phyloP scores from a whole-genome alignment of 2,797 vertebrate genomes.

The Eidolon dupreanum region DNA sequence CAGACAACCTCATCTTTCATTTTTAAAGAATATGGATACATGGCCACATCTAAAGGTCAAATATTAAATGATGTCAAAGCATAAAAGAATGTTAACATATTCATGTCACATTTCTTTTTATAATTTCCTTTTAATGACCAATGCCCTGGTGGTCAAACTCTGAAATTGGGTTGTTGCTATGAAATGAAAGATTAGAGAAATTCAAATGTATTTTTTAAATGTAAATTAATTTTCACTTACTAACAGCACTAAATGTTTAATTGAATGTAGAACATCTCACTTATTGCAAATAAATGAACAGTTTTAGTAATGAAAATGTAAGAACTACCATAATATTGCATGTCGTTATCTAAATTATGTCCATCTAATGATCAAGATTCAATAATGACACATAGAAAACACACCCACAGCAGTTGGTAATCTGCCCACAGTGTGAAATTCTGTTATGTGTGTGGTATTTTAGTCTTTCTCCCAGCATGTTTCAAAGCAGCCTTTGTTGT shows the following conservation, averaged over 20 bases:
- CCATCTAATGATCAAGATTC: neutral
- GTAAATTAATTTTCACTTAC: conserved; percentile 24
- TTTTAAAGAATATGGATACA: neutral
- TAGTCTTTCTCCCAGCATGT: conserved; percentile 11
- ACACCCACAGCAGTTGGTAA: neutral
- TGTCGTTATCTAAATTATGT: conserved; percentile 32
- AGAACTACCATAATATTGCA: neutral
- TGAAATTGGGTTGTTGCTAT: conserved; percentile 6
- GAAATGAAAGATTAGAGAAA: conserved; percentile 31
- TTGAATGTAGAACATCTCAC: conserved; percentile 25
- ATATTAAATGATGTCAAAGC: conserved; percentile 12
- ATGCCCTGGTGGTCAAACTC: neutral
- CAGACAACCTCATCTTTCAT: neutral
- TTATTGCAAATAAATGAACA: conserved; percentile 33
- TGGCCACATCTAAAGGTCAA: neutral
- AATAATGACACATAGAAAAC: conserved; percentile 15
- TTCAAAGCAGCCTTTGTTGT: conserved; percentile 40
- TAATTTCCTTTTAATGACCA: conserved; percentile 17
- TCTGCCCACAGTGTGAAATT: neutral
- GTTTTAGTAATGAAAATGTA: neutral
- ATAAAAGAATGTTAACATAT: conserved; percentile 8
- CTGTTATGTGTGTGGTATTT: neutral
- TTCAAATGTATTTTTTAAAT: conserved; percentile 14
- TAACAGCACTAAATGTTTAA: conserved; percentile 31
- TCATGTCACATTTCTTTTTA: neutral